Evolutionary conservation across 2,888 invertebrate genomes (phyloP).

Genomic region (Oligia latruncula): DNA sequence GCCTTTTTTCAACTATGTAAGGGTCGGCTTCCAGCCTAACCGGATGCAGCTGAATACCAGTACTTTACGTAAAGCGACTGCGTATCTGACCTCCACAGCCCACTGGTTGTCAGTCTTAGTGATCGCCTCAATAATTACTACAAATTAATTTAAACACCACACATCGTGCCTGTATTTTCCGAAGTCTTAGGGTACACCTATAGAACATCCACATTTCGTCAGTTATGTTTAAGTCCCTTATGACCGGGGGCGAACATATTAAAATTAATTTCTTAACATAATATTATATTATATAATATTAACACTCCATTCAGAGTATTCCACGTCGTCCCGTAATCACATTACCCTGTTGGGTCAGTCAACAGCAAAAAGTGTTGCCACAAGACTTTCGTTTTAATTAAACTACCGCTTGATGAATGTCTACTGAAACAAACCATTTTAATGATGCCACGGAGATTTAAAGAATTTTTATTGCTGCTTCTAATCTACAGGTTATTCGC

Average conservation of each 20-base stretch:
- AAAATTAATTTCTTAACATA: not conserved
- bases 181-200: no score
- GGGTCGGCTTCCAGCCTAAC: no score
- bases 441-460: conserved; percentile 70
- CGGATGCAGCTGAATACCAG: no score
- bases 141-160: not conserved
- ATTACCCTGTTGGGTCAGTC: conserved; percentile 72
- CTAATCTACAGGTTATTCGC: conserved; percentile 31
- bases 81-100: no score
- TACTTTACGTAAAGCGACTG: no score
- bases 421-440: conserved; percentile 74
- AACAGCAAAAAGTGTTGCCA: conserved; percentile 70
- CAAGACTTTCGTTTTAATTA: conserved; percentile 78
- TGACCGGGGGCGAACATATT: not conserved
- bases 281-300: not conserved
- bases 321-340: conserved; percentile 55
- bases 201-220: not conserved
- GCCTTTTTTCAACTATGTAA: no score
- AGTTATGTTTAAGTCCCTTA: not conserved
- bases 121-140: not conserved
- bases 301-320: conserved; percentile 41
- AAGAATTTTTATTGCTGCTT: conserved; percentile 55
- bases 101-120: not conserved
- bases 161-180: not conserved
- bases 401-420: conserved; percentile 76